These are phyloP conservation scores for Champsocephalus gunnari DNA, from an alignment of 2,797 vertebrate genomes.

Conservation along the genomic window DNA sequence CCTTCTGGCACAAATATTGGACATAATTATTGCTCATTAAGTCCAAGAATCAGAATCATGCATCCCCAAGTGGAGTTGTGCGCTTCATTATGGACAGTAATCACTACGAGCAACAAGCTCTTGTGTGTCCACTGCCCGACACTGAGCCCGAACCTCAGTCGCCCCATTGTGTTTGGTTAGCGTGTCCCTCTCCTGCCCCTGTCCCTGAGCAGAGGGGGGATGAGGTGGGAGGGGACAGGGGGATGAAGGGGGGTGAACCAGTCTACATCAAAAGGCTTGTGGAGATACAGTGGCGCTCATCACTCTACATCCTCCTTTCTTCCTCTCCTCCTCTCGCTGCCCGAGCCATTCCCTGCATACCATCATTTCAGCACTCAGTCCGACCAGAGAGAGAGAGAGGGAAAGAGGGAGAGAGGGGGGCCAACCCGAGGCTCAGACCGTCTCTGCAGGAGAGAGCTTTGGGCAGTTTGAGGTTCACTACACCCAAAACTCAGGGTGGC, in stretches of 20 bases:
- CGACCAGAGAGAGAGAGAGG: conserved; percentile 41
- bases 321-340: conserved; percentile 76
- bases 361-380: conserved; percentile 82
- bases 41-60: conserved; percentile 17
- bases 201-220: conserved; percentile 51
- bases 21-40: conserved; percentile 50
- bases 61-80: conserved; percentile 19
- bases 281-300: conserved; percentile 85
- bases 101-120: conserved; percentile 17
- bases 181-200: conserved; percentile 76
- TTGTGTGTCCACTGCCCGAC: conserved; percentile 6
- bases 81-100: conserved; percentile 22
- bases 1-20: conserved; percentile 20
- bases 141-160: conserved; percentile 54
- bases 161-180: conserved; percentile 69
- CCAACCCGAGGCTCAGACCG: conserved; percentile 13
- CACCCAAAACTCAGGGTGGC: conserved; percentile 31
- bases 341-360: conserved; percentile 85
- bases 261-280: conserved; percentile 83
- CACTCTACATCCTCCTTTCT: conserved; percentile 86
- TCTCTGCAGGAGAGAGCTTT: conserved; percentile 56
- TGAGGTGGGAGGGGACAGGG: conserved; percentile 31
- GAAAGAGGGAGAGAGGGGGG: background rate
- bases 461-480: conserved; percentile 31
- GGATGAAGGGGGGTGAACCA: conserved; percentile 44